phyloP scores from a whole-genome alignment of 2,888 invertebrate genomes.

The Leucozona laternaria region DNA sequence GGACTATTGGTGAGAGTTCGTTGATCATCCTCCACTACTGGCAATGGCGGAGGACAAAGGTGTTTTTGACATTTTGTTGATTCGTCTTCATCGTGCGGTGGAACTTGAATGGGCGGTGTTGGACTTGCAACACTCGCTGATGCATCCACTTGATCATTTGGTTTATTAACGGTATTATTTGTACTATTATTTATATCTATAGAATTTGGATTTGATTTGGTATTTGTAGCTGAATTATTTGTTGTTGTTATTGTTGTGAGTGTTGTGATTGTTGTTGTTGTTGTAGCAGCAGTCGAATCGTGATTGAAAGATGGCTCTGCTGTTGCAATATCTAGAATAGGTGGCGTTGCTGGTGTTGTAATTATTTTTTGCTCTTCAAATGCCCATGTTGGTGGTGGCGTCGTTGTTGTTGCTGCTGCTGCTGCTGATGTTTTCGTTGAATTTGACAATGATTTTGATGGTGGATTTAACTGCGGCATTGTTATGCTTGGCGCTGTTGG shows the following conservation, averaged over 20 bases:
- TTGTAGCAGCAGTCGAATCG: not conserved
- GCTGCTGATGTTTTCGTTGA: slow-evolving; percentile 71
- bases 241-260: slow-evolving; percentile 14
- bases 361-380: slow-evolving; percentile 60
- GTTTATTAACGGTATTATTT: slow-evolving; percentile 62
- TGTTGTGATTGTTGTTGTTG: slow-evolving; percentile 17
- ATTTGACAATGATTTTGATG: slow-evolving; percentile 44
- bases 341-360: slow-evolving; percentile 72
- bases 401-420: slow-evolving; percentile 68
- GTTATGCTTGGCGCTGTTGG: slow-evolving; percentile 80
- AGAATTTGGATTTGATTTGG: slow-evolving; percentile 71
- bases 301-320: slow-evolving; percentile 39
- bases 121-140: slow-evolving; percentile 39
- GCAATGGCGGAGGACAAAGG: slow-evolving; percentile 46
- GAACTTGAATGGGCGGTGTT: slow-evolving; percentile 3
- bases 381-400: slow-evolving; percentile 34
- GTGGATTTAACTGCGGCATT: slow-evolving; percentile 41
- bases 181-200: slow-evolving; percentile 68
- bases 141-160: slow-evolving; percentile 69
- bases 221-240: slow-evolving; percentile 54
- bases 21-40: slow-evolving; percentile 67
- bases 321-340: slow-evolving; percentile 33
- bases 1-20: slow-evolving; percentile 70
- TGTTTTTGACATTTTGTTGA: slow-evolving; percentile 39
- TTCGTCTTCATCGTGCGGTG: slow-evolving; percentile 28